A percentile compares a stretch with the other conserved stretches of the same genome.
phyloP scores from a whole-genome alignment of 2,797 vertebrate genomes.

The Phalloptychus januarius region DNA sequence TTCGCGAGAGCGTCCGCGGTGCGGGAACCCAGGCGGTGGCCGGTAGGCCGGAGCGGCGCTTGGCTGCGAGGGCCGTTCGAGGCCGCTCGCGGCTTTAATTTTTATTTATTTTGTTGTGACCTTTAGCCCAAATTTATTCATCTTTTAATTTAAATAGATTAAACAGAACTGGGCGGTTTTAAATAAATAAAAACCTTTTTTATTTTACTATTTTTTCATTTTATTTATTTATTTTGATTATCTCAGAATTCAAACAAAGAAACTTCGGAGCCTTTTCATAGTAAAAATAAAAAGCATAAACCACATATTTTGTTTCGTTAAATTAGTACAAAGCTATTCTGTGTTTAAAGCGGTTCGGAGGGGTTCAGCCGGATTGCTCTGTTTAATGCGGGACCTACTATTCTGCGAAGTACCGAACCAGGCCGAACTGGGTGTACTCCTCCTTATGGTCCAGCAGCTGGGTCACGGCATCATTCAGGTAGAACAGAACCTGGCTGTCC shows the following conservation, averaged over 20 bases:
- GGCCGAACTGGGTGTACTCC: constrained; percentile 90
- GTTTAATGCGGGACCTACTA: constrained; percentile 85
- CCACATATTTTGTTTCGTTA: background rate
- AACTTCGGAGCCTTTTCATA: background rate
- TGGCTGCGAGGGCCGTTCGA: too few species aligned
- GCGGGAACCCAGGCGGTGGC: too few species aligned
- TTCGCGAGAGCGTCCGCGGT: too few species aligned
- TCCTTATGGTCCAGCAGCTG: constrained; percentile 91
- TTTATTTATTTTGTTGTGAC: too few species aligned
- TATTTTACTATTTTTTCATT: background rate
- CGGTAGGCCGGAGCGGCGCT: too few species aligned
- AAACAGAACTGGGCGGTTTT: too few species aligned
- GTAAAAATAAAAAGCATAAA: background rate
- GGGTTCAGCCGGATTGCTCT: background rate
- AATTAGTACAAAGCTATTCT: background rate
- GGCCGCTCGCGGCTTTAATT: too few species aligned
- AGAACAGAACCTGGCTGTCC: constrained; percentile 90
- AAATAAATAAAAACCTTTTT: too few species aligned
- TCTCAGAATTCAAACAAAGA: background rate
- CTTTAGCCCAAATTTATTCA: too few species aligned
- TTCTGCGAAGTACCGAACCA: constrained; percentile 94
- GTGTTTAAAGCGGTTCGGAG: background rate
- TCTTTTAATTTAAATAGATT: too few species aligned
- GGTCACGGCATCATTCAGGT: constrained; percentile 93
- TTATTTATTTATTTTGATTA: too few species aligned